Conservation (phyloP, 2,113 vertebrate genomes). For the Numenius arquata region DNA sequence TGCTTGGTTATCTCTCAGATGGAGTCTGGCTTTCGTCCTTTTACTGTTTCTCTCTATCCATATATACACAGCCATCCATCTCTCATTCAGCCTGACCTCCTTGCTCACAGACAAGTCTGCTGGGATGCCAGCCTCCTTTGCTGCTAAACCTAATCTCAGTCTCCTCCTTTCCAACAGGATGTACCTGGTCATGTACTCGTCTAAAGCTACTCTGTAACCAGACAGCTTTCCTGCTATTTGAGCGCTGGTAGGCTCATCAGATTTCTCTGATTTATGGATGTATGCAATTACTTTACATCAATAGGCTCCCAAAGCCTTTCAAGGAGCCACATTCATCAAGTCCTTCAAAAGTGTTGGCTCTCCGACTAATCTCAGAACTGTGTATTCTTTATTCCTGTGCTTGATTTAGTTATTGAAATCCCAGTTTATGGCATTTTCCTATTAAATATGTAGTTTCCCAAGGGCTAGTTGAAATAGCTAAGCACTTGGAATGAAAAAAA, state of each 20-base stretch:
- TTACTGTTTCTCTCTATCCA: neutral
- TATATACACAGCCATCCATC: neutral
- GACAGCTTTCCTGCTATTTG: neutral
- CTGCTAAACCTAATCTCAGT: neutral
- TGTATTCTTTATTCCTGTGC: neutral
- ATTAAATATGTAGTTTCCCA: neutral
- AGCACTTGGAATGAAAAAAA: neutral
- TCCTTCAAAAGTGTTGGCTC: neutral
- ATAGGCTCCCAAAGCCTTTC: neutral
- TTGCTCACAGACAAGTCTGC: neutral
- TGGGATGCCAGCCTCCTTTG: neutral
- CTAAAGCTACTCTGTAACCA: neutral
- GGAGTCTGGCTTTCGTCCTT: neutral
- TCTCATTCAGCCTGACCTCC: neutral
- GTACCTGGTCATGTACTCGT: neutral
- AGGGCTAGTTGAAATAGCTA: neutral
- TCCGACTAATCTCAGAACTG: neutral
- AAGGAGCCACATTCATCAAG: neutral
- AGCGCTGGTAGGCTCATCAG: neutral
- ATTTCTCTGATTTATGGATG: neutral
- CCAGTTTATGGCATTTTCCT: conserved; percentile 1
- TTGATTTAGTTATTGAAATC: conserved; percentile 20
- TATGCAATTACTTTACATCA: neutral
- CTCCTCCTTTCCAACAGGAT: neutral
- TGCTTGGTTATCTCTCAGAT: neutral